Evolutionary conservation across 2,888 invertebrate species (phyloP).

Genomic region (Smittia sp.): DNA sequence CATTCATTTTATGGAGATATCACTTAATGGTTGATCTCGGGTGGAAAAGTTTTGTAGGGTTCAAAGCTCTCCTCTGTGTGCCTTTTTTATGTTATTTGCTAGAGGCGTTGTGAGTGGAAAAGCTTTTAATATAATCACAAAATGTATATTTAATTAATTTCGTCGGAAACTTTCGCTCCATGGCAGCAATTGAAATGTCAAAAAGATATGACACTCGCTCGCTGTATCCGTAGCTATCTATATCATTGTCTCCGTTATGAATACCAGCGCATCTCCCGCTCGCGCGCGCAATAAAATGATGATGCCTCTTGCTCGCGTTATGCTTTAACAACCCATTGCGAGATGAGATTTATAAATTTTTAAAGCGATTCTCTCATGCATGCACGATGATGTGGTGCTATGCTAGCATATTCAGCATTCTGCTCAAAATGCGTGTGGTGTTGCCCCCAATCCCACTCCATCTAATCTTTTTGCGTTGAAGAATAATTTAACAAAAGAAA

Average conservation of each 20-base stretch:
- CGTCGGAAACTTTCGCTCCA: constrained; percentile 14
- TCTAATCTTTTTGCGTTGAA: background rate
- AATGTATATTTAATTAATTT: constrained; percentile 40
- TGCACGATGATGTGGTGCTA: constrained; percentile 14
- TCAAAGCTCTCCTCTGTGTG: background rate
- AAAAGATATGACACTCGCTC: constrained; percentile 18
- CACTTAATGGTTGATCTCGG: background rate
- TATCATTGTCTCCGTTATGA: background rate
- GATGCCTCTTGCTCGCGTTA: background rate
- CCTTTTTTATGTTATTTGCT: background rate
- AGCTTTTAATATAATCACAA: constrained; percentile 34
- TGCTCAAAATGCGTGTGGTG: background rate
- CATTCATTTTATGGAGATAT: background rate
- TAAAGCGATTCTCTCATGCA: constrained; percentile 17
- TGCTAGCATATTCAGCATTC: background rate
- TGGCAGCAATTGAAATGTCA: constrained; percentile 38
- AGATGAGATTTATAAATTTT: constrained; percentile 22
- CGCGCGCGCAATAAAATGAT: constrained; percentile 20
- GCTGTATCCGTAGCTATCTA: background rate
- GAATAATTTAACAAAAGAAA: background rate
- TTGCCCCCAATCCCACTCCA: background rate
- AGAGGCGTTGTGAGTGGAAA: background rate
- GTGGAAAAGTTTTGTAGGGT: too few species aligned
- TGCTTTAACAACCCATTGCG: constrained; percentile 14
- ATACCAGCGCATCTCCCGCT: background rate